Conservation (phyloP, 1,140 invertebrate genomes). For the Harpegnathos saltator region DNA sequence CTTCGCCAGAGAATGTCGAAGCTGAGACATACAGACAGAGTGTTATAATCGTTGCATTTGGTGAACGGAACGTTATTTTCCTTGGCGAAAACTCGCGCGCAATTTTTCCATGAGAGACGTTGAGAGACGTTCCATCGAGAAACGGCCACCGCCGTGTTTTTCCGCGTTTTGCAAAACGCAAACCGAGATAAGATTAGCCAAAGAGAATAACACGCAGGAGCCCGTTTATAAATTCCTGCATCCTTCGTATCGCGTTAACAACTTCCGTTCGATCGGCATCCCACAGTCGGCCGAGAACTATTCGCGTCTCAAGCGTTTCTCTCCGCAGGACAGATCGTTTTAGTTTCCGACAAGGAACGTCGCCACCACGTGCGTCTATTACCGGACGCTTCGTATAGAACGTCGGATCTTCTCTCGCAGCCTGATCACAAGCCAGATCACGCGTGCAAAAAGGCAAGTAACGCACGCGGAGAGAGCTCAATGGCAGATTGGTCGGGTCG, state of each 20-base stretch:
- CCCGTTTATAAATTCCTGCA: too few species aligned
- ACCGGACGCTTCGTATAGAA: neutral
- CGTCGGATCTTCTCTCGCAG: neutral
- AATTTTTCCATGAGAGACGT: neutral
- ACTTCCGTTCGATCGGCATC: neutral
- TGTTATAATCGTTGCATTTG: constrained; percentile 2
- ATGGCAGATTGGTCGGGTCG: constrained; percentile 3
- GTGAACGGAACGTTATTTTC: neutral
- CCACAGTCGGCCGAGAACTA: neutral
- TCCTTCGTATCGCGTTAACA: neutral
- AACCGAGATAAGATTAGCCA: too few species aligned
- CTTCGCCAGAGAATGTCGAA: neutral
- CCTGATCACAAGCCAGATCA: too few species aligned
- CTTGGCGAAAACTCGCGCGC: neutral
- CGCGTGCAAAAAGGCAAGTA: neutral
- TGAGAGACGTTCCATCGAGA: too few species aligned
- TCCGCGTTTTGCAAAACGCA: neutral
- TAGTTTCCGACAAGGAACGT: neutral
- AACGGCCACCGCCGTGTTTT: neutral
- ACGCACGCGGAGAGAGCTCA: constrained; percentile 2
- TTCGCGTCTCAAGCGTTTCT: neutral
- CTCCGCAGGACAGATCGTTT: neutral
- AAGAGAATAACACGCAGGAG: too few species aligned
- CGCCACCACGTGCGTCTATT: neutral
- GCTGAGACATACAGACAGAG: neutral